Evolutionary conservation across 2,113 vertebrate genomes (phyloP).

Genomic region (Morphnarchus princeps): DNA sequence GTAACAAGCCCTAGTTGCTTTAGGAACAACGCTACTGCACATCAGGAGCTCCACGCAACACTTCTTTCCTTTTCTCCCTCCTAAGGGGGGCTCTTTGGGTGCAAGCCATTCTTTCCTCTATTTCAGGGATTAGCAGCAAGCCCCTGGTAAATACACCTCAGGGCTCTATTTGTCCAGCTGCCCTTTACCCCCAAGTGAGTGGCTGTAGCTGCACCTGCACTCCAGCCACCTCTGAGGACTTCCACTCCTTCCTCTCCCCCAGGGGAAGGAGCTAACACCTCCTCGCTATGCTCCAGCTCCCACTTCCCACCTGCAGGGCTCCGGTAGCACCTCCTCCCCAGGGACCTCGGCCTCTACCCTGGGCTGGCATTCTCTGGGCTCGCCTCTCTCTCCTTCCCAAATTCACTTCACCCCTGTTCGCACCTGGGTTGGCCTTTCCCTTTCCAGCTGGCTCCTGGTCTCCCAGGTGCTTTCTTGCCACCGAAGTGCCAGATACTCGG

Average conservation of each 20-base stretch:
- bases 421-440: background rate
- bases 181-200: rapidly evolving
- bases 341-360: rapidly evolving
- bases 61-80: background rate
- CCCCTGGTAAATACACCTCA: background rate
- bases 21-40: background rate
- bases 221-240: background rate
- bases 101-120: background rate
- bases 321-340: background rate
- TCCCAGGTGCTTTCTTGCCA: background rate
- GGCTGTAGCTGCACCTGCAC: rapidly evolving
- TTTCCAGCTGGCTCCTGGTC: background rate
- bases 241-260: background rate
- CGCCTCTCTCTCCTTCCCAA: background rate
- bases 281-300: background rate
- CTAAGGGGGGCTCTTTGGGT: background rate
- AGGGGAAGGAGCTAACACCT: background rate
- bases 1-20: background rate
- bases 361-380: rapidly evolving
- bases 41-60: background rate
- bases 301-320: background rate
- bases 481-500: rapidly evolving
- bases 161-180: background rate
- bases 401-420: background rate
- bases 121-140: background rate